A percentile compares a stretch with the other conserved stretches of the same genome.
These are phyloP conservation scores for Ceyx margarethae DNA, from an alignment of 2,113 vertebrate genomes.

Conservation along the genomic window DNA sequence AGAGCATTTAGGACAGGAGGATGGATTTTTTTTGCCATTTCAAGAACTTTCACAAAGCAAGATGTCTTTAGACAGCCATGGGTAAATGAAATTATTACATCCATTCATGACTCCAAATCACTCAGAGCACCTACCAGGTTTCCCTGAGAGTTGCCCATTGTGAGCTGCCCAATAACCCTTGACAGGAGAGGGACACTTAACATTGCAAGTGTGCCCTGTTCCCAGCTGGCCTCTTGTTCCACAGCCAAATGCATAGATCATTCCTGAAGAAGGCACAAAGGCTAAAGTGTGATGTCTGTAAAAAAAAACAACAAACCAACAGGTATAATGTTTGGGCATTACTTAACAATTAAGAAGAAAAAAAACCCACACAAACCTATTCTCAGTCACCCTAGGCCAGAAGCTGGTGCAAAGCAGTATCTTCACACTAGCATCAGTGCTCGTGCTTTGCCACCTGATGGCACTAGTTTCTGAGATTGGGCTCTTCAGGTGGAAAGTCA, in stretches of 20 bases:
- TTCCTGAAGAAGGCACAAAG: slow-evolving; percentile 91
- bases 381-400: not conserved
- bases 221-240: slow-evolving; percentile 92
- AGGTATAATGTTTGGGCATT: not conserved
- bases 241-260: slow-evolving; percentile 95
- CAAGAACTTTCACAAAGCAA: not conserved
- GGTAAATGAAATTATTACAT: not conserved
- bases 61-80: not conserved
- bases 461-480: not conserved
- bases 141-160: slow-evolving; percentile 72
- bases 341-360: not conserved
- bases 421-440: not conserved
- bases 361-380: not conserved
- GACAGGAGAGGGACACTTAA: slow-evolving; percentile 86
- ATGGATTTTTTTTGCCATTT: not conserved
- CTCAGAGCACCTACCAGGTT: slow-evolving; percentile 73
- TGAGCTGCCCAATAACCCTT: slow-evolving; percentile 81
- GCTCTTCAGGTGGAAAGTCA: not conserved
- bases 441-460: slow-evolving; percentile 18
- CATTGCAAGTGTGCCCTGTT: slow-evolving; percentile 81
- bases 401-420: not conserved
- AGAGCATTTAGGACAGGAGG: not conserved
- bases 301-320: not conserved
- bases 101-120: not conserved
- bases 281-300: slow-evolving; percentile 93